phyloP scores from a whole-genome alignment of 2,113 vertebrate genomes.

The Leptodactylus fuscus region DNA sequence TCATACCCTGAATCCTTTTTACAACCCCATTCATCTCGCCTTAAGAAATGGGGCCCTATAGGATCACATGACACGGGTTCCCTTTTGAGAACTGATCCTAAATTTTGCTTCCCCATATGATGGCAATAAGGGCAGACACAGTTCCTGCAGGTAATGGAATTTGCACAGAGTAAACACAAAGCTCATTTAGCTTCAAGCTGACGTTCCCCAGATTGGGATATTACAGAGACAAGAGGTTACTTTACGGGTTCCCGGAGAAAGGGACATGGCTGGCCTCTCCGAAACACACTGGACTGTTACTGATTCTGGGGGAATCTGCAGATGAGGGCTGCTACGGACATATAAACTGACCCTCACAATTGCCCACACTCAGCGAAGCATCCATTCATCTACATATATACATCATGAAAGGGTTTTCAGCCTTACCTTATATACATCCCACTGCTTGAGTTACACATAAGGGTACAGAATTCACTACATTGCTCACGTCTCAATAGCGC shows the following conservation, averaged over 20 bases:
- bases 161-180: conserved; percentile 34
- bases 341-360: background rate
- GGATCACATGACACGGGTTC: conserved; percentile 50
- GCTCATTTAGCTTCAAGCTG: background rate
- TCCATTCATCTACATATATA: conserved; percentile 19
- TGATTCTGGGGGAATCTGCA: conserved; percentile 7
- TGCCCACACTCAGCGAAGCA: background rate
- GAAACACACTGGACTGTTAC: conserved; percentile 53
- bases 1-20: conserved; percentile 40
- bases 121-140: conserved; percentile 54
- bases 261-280: background rate
- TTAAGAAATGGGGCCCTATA: conserved; percentile 53
- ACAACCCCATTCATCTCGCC: conserved; percentile 53
- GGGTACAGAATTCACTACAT: conserved; percentile 25
- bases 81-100: conserved; percentile 38
- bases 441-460: conserved; percentile 8
- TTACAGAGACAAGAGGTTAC: background rate
- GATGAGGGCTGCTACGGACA: conserved; percentile 2
- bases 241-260: conserved; percentile 23
- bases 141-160: conserved; percentile 45
- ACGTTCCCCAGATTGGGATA: background rate
- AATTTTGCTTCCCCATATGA: conserved; percentile 45
- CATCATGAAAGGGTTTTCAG: conserved; percentile 16
- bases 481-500: conserved; percentile 4
- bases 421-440: conserved; percentile 32